Base-by-base conservation (phyloP, 2,888 invertebrate genomes). In the Unio pictorum region DNA sequence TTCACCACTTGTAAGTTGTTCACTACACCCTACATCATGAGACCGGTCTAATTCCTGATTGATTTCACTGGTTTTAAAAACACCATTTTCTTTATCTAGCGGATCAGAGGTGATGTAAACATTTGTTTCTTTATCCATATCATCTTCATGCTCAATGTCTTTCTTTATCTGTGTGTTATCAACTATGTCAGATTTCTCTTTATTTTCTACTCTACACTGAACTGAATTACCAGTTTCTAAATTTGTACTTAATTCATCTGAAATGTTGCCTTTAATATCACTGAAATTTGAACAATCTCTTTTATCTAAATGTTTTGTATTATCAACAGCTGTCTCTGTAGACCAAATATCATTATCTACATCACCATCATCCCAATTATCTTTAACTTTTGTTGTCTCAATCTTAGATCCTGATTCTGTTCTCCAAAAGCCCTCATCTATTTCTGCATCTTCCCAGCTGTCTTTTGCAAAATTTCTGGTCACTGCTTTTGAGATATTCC, bases 261-360 rank as follows among this genome's bases (percentile, higher is more conserved):
- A 23, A 64, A 56, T 34, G 17, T n/a, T 30, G 56, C 34, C 18
- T 61, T 45, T 45, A 23, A 60, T 4, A 26, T 66, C 11, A 56
- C 54, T 17, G 0, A 45, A 11, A 56, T 65, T 55, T 28, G 23
- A 11, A 34, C 4, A 30, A 56, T 18, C 23, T 66, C 17, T 26
- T 23, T 60, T 30, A 11, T 55, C 61, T 67, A 54, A n/a, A 34
- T 30, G 20, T 60, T 64, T 45, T n/a, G 23, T 54, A 15, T 28
- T 55, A 8, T 26, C n/a, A n/a, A 45, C 30, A 34, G 66, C 57
- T 55, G 1, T 58, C 62, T 62, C 71, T 8, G 61, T 67, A 15
- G 70, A 73, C 80, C 79, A 80, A 57, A 75, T 70, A 68, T 74
- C 72, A 30, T 64, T 69, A 78, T 67, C 76, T 55, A 65, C 60